These are phyloP conservation scores for Falco novaeseelandiae DNA, from an alignment of 2,797 vertebrate genomes.

Conservation along the genomic window DNA sequence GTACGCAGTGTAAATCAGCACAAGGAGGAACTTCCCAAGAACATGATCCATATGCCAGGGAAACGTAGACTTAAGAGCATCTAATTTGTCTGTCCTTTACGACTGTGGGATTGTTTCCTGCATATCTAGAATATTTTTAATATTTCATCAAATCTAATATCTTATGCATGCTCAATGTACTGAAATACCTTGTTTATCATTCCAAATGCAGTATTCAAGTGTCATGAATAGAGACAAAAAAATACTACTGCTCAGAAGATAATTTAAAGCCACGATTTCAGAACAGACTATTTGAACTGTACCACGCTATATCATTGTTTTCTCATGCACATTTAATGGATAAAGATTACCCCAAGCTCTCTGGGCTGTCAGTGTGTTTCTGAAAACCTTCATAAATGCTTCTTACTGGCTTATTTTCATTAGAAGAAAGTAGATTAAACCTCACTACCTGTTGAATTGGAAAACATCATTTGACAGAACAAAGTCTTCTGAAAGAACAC, in stretches of 20 bases:
- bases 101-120: neutral
- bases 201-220: neutral
- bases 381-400: neutral
- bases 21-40: neutral
- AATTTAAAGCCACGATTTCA: neutral
- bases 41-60: neutral
- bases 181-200: neutral
- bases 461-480: slow-evolving; percentile 8
- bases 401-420: neutral
- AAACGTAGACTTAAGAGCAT: neutral
- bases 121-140: neutral
- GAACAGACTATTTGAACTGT: neutral
- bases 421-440: neutral
- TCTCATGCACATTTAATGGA: neutral
- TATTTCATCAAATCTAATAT: neutral
- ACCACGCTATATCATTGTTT: neutral
- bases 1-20: neutral
- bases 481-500: neutral
- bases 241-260: neutral
- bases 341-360: neutral
- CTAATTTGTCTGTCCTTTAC: neutral
- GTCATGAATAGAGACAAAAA: neutral
- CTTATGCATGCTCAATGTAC: neutral
- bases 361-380: neutral
- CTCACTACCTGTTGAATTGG: neutral